These are phyloP conservation scores for Ceyx melanurus DNA, from an alignment of 2,113 vertebrate genomes.

Conservation along the genomic window DNA sequence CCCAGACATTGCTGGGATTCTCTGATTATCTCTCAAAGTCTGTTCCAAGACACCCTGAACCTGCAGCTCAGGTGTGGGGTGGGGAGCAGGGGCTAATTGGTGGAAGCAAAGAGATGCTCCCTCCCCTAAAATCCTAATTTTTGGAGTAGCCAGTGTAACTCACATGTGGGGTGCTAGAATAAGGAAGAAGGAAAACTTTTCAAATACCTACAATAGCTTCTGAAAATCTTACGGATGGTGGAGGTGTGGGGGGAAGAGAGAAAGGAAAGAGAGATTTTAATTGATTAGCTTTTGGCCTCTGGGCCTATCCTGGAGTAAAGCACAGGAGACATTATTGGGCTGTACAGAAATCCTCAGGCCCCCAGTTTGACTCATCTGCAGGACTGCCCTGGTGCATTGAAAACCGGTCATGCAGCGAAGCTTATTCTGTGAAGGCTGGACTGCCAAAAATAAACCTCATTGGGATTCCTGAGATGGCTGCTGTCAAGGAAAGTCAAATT, in stretches of 20 bases:
- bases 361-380: neutral
- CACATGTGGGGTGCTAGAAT: fast-evolving
- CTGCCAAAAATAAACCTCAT: slow-evolving; percentile 58
- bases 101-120: neutral
- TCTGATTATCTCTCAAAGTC: neutral
- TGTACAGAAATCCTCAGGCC: neutral
- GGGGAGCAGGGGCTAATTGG: neutral
- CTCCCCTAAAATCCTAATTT: neutral
- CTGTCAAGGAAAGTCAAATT: slow-evolving; percentile 65
- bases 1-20: no score
- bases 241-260: neutral
- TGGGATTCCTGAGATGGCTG: slow-evolving; percentile 58
- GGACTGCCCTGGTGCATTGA: neutral
- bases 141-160: neutral
- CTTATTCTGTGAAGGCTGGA: neutral
- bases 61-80: fast-evolving
- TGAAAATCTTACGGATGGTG: neutral
- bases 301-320: neutral
- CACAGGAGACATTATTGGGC: neutral
- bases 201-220: neutral
- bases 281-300: neutral
- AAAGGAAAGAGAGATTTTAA: neutral
- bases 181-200: neutral
- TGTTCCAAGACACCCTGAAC: neutral
- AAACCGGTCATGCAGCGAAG: neutral